phyloP scores from a whole-genome alignment of 2,113 vertebrate genomes.

The Sphyrna mokarran region DNA sequence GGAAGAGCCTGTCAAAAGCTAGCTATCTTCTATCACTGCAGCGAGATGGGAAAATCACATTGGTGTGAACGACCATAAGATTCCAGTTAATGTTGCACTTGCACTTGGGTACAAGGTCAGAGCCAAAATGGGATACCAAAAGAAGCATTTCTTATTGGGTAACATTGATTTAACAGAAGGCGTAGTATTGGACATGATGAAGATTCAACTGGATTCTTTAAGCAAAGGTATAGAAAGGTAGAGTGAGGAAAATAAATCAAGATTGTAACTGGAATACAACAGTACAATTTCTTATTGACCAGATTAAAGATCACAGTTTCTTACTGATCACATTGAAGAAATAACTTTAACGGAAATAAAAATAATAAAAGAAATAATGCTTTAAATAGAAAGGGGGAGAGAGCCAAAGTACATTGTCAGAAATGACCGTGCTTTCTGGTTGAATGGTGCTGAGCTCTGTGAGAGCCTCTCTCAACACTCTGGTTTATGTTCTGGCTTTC shows the following conservation, averaged over 20 bases:
- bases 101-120: slow-evolving; percentile 7
- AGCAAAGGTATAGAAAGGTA: not conserved
- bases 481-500: slow-evolving; percentile 2
- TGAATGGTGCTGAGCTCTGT: not conserved
- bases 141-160: not conserved
- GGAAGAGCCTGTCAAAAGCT: too few species aligned
- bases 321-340: not conserved
- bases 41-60: too few species aligned
- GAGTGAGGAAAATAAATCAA: not conserved
- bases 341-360: slow-evolving; percentile 8
- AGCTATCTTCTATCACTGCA: too few species aligned
- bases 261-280: not conserved
- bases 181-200: not conserved
- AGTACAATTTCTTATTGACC: not conserved
- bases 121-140: not conserved
- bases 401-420: not conserved
- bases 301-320: too few species aligned
- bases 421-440: not conserved
- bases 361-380: slow-evolving; percentile 12
- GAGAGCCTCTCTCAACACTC: not conserved
- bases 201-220: slow-evolving; percentile 17
- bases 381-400: not conserved
- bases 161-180: not conserved
- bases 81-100: not conserved
- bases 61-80: too few species aligned